Evolutionary conservation across 23 tunicate genomes (phyloP), one percentile per base, ranked within the genome.

Genomic region (Aplidium turbinatum): DNA sequence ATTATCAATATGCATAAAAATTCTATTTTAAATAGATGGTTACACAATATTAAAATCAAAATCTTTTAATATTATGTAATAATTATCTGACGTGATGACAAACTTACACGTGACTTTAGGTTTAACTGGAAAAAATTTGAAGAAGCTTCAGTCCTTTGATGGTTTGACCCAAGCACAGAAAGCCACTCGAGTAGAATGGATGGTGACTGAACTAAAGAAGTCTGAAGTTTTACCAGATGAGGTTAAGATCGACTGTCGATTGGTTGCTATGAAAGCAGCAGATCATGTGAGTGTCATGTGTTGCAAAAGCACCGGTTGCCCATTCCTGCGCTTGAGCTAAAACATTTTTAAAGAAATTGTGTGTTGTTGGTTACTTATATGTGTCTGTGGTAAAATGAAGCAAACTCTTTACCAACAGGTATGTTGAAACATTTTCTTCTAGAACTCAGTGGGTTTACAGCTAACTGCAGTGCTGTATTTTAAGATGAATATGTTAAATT

Each of bases 131-230:
- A 83, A 83, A 67, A 58, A 81, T 1, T 23, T 83, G 63, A 90
- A 90, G 45, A 90, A 90, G 29, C 45, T 90, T 5, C 86, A 90
- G 62, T 78, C 86, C 21, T 47, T 90, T 16, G 97, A 90, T 34
- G 97, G 97, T 9, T 58, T 90, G 39, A 90, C 97, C 3, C 86
- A 83, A 38, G 68, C 70, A 2, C 97, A 90, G 48, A 90, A 83
- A 78, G 78, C 73, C 1, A 83, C 81, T 4, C 33, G 97, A 25
- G 29, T 90, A 0, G 85, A 90, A 55, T 90, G 97, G 97, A 33
- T 90, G 42, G 77, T 90, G n/a, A 85, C 78, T 9, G 97, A 90
- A 47, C 46, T 90, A 30, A 90, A 82, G 32, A 83, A 83, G 39
- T 78, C 85, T 32, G 97, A 90, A 35, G 64, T 90, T 38, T 38